These are phyloP conservation scores for Lumbricus terrestris DNA, from an alignment of 2,888 invertebrate genomes.

Conservation along the genomic window DNA sequence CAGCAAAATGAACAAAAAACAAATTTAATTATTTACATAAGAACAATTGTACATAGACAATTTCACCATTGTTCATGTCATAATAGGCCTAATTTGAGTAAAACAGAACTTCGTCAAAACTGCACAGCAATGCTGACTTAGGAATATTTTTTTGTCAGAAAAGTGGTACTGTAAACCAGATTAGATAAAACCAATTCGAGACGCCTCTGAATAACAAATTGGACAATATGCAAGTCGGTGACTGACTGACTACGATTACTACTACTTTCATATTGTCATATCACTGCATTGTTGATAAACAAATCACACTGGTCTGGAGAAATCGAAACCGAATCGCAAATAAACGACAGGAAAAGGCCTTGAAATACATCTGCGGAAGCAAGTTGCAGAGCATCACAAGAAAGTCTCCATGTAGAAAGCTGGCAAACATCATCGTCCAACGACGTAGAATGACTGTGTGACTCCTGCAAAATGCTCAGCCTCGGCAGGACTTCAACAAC, in stretches of 20 bases:
- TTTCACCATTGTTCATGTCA: not conserved
- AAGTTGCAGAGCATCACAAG: not conserved
- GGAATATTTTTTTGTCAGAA: too few species aligned
- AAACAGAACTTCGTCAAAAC: slow-evolving; percentile 3
- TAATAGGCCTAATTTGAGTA: too few species aligned
- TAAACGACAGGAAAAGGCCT: not conserved
- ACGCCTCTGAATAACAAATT: not conserved
- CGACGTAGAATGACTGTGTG: not conserved
- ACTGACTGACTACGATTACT: too few species aligned
- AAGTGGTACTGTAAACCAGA: not conserved
- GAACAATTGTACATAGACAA: slow-evolving; percentile 5
- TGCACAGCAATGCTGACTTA: not conserved
- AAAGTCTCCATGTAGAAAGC: not conserved
- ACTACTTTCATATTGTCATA: not conserved
- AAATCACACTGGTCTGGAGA: not conserved
- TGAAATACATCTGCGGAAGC: not conserved
- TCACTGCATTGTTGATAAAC: not conserved
- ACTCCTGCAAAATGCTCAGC: not conserved
- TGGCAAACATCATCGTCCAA: not conserved
- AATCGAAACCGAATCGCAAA: not conserved
- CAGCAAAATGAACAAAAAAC: not conserved
- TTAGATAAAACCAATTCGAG: not conserved
- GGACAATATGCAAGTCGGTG: not conserved
- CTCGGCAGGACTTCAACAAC: not conserved
- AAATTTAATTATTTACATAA: slow-evolving; percentile 8